These are phyloP conservation scores for Oxystoma pomonae DNA, from an alignment of 2,888 invertebrate genomes.

Conservation along the genomic window DNA sequence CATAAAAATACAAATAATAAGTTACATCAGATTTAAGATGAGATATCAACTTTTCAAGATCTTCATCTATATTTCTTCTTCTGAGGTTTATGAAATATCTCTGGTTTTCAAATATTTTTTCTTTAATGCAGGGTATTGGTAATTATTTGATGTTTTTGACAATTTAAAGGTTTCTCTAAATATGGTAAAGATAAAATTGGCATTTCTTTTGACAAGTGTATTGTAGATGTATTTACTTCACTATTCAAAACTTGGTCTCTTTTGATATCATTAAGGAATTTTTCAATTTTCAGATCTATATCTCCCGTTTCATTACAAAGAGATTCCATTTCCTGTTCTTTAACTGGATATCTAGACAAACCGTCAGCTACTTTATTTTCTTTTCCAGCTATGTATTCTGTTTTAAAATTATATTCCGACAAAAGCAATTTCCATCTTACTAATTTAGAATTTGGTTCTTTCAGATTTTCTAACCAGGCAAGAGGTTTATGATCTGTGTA, in stretches of 20 bases:
- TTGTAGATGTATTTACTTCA: neutral
- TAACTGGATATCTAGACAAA: neutral
- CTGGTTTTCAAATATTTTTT: slow-evolving; percentile 4
- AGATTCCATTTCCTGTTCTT: neutral
- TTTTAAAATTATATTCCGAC: slow-evolving; percentile 13
- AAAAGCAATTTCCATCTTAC: slow-evolving; percentile 11
- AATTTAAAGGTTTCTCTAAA: slow-evolving; percentile 7
- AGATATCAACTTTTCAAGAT: slow-evolving; percentile 1
- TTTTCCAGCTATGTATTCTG: slow-evolving; percentile 8
- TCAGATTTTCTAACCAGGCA: slow-evolving; percentile 18
- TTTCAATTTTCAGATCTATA: neutral
- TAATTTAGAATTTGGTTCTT: slow-evolving; percentile 15
- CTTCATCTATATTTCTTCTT: slow-evolving; percentile 4
- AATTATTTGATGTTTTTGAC: neutral
- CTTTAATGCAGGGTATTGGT: slow-evolving; percentile 1
- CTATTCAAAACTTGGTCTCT: neutral
- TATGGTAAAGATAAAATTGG: slow-evolving; percentile 6
- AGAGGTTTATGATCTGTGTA: slow-evolving; percentile 22
- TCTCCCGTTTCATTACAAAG: neutral
- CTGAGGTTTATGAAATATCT: slow-evolving; percentile 4
- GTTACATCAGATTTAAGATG: neutral
- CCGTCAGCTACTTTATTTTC: slow-evolving; percentile 10
- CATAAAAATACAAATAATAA: neutral
- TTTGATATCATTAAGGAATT: neutral
- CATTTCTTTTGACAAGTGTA: slow-evolving; percentile 6